A percentile compares a stretch with the other conserved stretches of the same genome.
Evolutionary conservation across 1,140 invertebrate species (phyloP).

Genomic region (Lanistes nyassanus): DNA sequence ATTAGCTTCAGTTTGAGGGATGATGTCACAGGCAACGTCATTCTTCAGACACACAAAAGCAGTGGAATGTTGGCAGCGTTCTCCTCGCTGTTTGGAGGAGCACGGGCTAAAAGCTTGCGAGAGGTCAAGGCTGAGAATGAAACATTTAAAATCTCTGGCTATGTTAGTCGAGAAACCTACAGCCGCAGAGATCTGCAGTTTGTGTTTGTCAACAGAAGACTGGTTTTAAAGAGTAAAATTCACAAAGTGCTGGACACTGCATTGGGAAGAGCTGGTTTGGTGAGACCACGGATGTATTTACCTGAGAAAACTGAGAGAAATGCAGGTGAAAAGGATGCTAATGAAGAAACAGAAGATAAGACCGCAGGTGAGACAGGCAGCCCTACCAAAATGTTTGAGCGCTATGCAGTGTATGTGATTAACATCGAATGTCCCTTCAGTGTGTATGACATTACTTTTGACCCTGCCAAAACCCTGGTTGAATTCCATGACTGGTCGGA

Average conservation of each 20-base stretch:
- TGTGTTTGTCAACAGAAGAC: constrained; percentile 74
- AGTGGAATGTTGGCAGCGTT: constrained; percentile 70
- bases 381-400: constrained; percentile 60
- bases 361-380: constrained; percentile 30
- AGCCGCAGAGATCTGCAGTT: constrained; percentile 70
- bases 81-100: constrained; percentile 68
- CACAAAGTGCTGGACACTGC: constrained; percentile 70
- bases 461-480: constrained; percentile 70
- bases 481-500: constrained; percentile 74
- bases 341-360: constrained; percentile 12
- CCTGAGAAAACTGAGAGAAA: constrained; percentile 22
- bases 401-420: constrained; percentile 71
- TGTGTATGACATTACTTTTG: constrained; percentile 72
- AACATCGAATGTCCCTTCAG: constrained; percentile 72
- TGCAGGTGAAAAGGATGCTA: background rate
- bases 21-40: constrained; percentile 70
- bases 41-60: constrained; percentile 72
- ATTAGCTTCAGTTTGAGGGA: constrained; percentile 74
- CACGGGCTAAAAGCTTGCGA: constrained; percentile 65
- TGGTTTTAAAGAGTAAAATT: constrained; percentile 69
- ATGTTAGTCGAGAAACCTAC: constrained; percentile 69
- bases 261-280: constrained; percentile 60
- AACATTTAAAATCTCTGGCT: constrained; percentile 70
- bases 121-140: constrained; percentile 69
- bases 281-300: constrained; percentile 45